Percentiles rank a stretch among this genome's conserved stretches.
Conservation (phyloP, 2,888 invertebrate genomes). For the Drosophila prolongata region DNA sequence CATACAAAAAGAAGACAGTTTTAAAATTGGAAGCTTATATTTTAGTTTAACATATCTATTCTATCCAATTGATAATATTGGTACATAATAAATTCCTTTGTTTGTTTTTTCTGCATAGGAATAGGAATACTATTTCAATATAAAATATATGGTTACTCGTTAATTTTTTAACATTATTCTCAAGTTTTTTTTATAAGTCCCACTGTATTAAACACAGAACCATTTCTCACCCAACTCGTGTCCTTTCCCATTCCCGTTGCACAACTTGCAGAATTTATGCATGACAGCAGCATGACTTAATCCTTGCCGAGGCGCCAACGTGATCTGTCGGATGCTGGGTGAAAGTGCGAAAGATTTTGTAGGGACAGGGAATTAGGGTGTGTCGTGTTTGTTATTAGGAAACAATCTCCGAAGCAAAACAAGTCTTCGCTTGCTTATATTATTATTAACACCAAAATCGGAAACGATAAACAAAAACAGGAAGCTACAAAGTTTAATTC, state of each 20-base stretch:
- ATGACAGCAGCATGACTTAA: conserved; percentile 64
- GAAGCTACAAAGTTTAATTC: background rate
- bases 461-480: conserved; percentile 48
- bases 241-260: conserved; percentile 19
- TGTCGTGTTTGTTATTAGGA: conserved; percentile 34
- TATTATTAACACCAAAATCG: conserved; percentile 61
- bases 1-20: too few species aligned
- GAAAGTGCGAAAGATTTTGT: conserved; percentile 24
- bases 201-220: background rate
- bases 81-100: too few species aligned
- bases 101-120: too few species aligned
- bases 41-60: too few species aligned
- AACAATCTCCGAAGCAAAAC: conserved; percentile 20
- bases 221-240: background rate
- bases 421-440: conserved; percentile 20
- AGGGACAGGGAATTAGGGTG: conserved; percentile 25
- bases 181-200: background rate
- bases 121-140: too few species aligned
- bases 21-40: too few species aligned
- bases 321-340: conserved; percentile 51
- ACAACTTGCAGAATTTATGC: conserved; percentile 72
- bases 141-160: too few species aligned
- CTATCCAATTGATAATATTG: too few species aligned
- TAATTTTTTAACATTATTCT: background rate
- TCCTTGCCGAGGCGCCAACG: conserved; percentile 62